phyloP scores from a whole-genome alignment of 2,113 vertebrate genomes.

The Chlorodrepanis virens region DNA sequence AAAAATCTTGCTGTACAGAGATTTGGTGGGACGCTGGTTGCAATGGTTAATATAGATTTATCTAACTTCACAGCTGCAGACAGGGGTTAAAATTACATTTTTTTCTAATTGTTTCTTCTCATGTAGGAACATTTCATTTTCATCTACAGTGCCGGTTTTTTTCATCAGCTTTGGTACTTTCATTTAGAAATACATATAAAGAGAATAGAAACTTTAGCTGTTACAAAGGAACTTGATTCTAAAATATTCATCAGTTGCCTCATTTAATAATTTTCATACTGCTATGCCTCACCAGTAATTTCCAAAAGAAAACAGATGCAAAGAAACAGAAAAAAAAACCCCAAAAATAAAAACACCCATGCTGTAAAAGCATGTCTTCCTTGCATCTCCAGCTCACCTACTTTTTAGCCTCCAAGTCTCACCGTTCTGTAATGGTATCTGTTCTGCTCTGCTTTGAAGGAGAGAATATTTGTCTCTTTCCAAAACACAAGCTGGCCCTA shows the following conservation, averaged over 20 bases:
- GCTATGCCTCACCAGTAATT: neutral
- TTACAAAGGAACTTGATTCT: neutral
- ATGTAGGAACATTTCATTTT: neutral
- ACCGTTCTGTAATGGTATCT: neutral
- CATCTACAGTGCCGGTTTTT: neutral
- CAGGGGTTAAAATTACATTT: neutral
- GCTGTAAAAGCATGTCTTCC: neutral
- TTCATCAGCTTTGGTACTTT: neutral
- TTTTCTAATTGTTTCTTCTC: neutral
- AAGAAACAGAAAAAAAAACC: neutral
- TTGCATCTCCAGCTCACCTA: neutral
- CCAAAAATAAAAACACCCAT: too few relatives aligned
- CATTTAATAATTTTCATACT: neutral
- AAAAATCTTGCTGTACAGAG: neutral
- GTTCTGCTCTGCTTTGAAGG: neutral
- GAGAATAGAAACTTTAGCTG: neutral
- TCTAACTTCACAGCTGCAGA: neutral
- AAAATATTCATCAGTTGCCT: neutral
- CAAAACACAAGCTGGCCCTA: neutral
- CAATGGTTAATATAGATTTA: neutral
- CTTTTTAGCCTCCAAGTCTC: neutral
- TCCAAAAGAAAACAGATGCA: neutral
- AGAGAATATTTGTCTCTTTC: neutral
- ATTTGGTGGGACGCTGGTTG: neutral
- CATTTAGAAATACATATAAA: neutral